Percentiles rank a stretch among this genome's conserved stretches.
Conservation (phyloP, 1,140 invertebrate species). For the Apis mellifera region DNA sequence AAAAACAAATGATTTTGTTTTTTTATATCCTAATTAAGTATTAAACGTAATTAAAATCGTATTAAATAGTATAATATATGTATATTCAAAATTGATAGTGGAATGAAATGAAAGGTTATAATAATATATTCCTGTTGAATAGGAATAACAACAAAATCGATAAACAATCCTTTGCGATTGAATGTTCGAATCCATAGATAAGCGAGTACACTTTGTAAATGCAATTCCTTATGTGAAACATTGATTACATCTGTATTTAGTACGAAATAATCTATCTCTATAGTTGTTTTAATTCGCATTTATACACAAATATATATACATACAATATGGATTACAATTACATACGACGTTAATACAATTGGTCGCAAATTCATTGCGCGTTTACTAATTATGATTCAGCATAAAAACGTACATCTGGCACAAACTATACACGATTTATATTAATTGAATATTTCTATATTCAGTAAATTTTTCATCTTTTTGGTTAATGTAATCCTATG, state of each 20-base stretch:
- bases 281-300: conserved; percentile 29
- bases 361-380: not conserved
- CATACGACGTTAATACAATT: conserved; percentile 9
- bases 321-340: conserved; percentile 11
- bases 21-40: no score
- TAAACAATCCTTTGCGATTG: conserved; percentile 1
- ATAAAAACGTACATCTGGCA: not conserved
- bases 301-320: conserved; percentile 30
- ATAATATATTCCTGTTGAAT: no score
- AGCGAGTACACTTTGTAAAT: conserved; percentile 11
- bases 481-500: no score
- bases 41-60: no score
- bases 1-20: no score
- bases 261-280: conserved; percentile 28
- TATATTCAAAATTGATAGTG: not conserved
- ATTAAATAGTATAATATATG: not conserved
- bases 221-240: conserved; percentile 26
- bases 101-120: not conserved
- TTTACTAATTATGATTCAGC: conserved; percentile 5
- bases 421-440: conserved; percentile 3
- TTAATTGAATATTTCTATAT: not conserved
- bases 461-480: no score
- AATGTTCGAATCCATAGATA: conserved; percentile 2
- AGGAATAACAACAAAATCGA: conserved; percentile 6
- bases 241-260: conserved; percentile 16